phyloP scores from a whole-genome alignment of 2,113 vertebrate species.

The Megaceryle maxima region DNA sequence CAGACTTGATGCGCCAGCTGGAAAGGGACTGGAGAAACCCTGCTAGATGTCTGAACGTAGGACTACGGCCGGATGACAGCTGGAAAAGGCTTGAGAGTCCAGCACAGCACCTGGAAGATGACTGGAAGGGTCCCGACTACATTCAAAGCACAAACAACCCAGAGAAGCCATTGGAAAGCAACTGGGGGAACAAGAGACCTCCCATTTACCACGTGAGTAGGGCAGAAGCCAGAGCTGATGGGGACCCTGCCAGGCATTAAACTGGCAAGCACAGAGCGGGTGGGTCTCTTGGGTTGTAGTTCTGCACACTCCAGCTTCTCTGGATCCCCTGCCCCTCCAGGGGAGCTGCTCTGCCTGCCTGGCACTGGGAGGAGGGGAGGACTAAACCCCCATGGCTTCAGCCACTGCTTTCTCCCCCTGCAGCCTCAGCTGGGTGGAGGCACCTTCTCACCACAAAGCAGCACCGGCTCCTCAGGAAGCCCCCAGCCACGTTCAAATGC shows the following conservation, averaged over 20 bases:
- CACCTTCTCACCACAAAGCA: neutral
- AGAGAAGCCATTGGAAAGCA: conserved; percentile 36
- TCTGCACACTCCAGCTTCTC: neutral
- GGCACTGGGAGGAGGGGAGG: neutral
- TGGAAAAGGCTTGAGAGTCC: conserved; percentile 50
- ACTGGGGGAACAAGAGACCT: conserved; percentile 7
- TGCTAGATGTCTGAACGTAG: neutral
- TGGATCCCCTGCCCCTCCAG: neutral
- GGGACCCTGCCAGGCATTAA: neutral
- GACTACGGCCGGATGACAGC: neutral
- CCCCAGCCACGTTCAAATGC: neutral
- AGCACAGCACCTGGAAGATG: neutral
- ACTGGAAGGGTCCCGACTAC: neutral
- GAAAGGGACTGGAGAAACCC: conserved; percentile 40
- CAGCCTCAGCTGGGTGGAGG: conserved; percentile 45
- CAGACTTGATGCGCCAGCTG: neutral
- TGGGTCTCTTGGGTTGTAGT: neutral
- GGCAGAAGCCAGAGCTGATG: neutral
- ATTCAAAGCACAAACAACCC: neutral
- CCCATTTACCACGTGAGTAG: conserved; percentile 47
- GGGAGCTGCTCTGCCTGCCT: neutral
- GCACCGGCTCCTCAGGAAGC: neutral
- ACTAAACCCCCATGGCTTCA: neutral
- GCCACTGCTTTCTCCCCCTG: conserved; percentile 17
- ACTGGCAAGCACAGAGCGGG: neutral